Base-by-base conservation (phyloP, 2,888 invertebrate genomes). In the Andrena bicolor region DNA sequence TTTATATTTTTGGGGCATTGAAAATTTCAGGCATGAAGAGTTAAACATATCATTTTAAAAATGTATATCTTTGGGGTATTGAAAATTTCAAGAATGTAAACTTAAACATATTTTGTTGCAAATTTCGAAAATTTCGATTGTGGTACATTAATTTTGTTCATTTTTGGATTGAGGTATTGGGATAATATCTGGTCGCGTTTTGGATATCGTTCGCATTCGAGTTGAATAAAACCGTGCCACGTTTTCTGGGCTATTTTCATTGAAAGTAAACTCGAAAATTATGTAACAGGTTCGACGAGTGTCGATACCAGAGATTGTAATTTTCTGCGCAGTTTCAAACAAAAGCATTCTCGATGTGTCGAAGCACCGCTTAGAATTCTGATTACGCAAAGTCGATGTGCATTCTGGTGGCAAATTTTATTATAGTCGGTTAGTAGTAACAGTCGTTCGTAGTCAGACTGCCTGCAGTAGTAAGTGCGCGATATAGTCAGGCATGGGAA, bases 241-340 rank as follows among this genome's bases (percentile, higher is more conserved):
- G 6, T 0, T 26, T 13, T 35, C 49, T 0, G 2, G 7, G 6
- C 70, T 41, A 30, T 28, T 51, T 77, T 41, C 16, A 5, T 56
- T 23, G 32, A 76, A 32, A 16, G 16, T 48, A 51, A 41, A 30
- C 4, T 60, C 7, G 26, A 65, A 78, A 78, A 64, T 70, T 80
- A 80, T 80, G 41, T 80, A 78, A 78, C 49, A 65, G 65, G 56
- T 72, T 63, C 63, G 41, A 30, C 32, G 26, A 51, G 64, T 80
- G 60, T 16, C 28, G 51, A 30, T 70, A 76, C 28, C 28, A 53
- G 49, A 26, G 32, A 78, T 32, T 51, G 58, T 23, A 58, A 8
- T 69, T 56, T 56, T 41, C 28, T 61, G 28, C 53, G 61, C 32
- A 56, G 20, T 8, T 48, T 63, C 30, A 7, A 16, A 10, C 61